These are phyloP conservation scores for Petrosia ficiformis DNA, from an alignment of 37 sponge, comb jelly and placozoan genomes.

Conservation along the genomic window DNA sequence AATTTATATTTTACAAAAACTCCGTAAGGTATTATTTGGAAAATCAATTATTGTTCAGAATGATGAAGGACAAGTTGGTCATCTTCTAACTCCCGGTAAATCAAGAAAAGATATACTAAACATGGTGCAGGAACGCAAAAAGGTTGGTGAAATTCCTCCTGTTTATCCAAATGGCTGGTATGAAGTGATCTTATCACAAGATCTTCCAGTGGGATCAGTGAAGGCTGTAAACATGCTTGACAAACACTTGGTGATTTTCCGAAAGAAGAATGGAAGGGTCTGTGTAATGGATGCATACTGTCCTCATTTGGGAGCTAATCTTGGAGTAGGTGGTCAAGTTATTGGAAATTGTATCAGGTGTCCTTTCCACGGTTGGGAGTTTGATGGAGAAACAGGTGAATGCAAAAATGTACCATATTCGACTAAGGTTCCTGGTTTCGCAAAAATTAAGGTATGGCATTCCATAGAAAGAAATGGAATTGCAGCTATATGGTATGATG, in stretches of 20 bases:
- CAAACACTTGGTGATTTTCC: conserved; percentile 54
- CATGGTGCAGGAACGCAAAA: not conserved
- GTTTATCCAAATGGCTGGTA: conserved; percentile 79
- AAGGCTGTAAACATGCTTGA: conserved; percentile 38
- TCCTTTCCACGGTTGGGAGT: conserved; percentile 71
- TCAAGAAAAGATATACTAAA: conserved; percentile 12
- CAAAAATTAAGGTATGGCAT: conserved; percentile 47
- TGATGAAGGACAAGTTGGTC: conserved; percentile 17
- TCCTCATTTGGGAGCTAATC: conserved; percentile 68
- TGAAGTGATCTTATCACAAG: conserved; percentile 16
- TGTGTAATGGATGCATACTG: conserved; percentile 64
- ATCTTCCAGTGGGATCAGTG: conserved; percentile 17
- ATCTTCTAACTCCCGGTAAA: conserved; percentile 4
- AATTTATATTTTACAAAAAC: not conserved
- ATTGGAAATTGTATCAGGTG: conserved; percentile 62
- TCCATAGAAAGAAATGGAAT: conserved; percentile 32
- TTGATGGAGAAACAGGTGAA: conserved; percentile 52
- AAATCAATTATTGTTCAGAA: not conserved
- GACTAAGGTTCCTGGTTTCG: conserved; percentile 39
- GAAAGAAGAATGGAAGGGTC: conserved; percentile 49
- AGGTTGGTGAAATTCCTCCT: conserved; percentile 36
- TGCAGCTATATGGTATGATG: conserved; percentile 62
- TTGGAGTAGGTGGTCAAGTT: conserved; percentile 58
- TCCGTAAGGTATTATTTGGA: not conserved
- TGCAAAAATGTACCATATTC: conserved; percentile 61